These are phyloP conservation scores for Crypturellus undulatus DNA, from an alignment of 2,113 vertebrate genomes.

Conservation along the genomic window DNA sequence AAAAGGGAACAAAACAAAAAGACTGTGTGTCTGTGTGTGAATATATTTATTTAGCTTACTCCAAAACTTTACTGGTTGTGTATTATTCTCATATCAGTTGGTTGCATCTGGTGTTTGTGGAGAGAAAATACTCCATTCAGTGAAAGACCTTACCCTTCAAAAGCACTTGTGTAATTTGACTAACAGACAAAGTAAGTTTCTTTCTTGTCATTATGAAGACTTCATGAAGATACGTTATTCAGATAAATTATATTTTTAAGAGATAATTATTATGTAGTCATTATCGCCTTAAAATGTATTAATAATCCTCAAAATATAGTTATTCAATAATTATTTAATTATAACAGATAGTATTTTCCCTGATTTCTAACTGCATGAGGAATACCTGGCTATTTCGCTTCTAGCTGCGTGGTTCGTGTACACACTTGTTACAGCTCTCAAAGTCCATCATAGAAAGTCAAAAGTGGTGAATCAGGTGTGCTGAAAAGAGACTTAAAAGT, in stretches of 20 bases:
- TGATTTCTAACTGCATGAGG: background rate
- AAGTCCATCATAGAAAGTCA: fast-evolving
- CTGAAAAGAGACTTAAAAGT: background rate
- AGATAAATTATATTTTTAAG: constrained; percentile 27
- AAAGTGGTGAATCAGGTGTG: background rate
- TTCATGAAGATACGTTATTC: background rate
- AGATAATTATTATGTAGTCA: background rate
- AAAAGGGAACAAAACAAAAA: background rate
- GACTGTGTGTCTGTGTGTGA: too few relatives aligned
- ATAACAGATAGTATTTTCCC: constrained; percentile 18
- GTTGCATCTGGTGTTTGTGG: background rate
- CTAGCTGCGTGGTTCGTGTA: fast-evolving
- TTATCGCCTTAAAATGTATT: too few relatives aligned
- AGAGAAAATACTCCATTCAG: background rate
- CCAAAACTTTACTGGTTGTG: background rate
- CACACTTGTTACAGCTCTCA: fast-evolving
- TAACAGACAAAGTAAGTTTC: background rate
- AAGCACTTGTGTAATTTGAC: background rate
- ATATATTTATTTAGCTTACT: background rate
- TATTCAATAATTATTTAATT: constrained; percentile 43
- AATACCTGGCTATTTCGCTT: background rate
- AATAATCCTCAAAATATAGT: too few relatives aligned
- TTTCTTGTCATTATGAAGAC: background rate
- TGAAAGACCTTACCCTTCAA: background rate
- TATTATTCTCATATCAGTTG: background rate